Conservation (phyloP, 2,113 vertebrate genomes). For the Ictalurus punctatus region DNA sequence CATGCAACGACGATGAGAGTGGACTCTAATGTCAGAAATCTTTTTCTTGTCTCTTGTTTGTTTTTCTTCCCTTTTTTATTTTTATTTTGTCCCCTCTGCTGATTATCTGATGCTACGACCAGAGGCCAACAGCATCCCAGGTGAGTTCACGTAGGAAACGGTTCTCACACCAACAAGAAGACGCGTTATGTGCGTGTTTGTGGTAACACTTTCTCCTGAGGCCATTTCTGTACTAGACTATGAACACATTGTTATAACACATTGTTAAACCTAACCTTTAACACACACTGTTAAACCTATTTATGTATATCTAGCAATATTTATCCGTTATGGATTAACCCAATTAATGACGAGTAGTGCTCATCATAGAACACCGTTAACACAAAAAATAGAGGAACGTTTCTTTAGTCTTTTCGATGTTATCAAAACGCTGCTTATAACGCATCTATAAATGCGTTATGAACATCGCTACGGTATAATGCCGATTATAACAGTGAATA, state of each 20-base stretch:
- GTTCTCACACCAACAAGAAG: not conserved
- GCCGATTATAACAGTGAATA: not conserved
- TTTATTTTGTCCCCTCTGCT: constrained; percentile 64
- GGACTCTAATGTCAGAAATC: constrained; percentile 59
- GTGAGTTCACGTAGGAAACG: constrained; percentile 76
- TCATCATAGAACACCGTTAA: not conserved
- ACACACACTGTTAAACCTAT: not conserved
- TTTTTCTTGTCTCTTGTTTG: constrained; percentile 38
- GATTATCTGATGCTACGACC: constrained; percentile 69
- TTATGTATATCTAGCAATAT: not conserved
- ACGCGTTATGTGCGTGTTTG: not conserved
- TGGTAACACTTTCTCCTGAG: not conserved
- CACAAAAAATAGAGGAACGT: not conserved
- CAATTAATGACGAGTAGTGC: too few relatives aligned
- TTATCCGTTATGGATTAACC: not conserved
- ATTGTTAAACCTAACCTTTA: not conserved
- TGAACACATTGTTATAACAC: not conserved
- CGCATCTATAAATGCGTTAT: not conserved
- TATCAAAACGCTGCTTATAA: not conserved
- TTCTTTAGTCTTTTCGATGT: not conserved
- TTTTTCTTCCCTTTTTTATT: constrained; percentile 50
- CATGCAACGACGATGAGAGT: constrained; percentile 84
- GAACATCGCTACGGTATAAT: not conserved
- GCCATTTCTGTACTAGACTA: not conserved
- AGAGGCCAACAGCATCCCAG: constrained; percentile 91